Evolutionary conservation across 2,113 vertebrate species (phyloP).

Genomic region (Passer domesticus): DNA sequence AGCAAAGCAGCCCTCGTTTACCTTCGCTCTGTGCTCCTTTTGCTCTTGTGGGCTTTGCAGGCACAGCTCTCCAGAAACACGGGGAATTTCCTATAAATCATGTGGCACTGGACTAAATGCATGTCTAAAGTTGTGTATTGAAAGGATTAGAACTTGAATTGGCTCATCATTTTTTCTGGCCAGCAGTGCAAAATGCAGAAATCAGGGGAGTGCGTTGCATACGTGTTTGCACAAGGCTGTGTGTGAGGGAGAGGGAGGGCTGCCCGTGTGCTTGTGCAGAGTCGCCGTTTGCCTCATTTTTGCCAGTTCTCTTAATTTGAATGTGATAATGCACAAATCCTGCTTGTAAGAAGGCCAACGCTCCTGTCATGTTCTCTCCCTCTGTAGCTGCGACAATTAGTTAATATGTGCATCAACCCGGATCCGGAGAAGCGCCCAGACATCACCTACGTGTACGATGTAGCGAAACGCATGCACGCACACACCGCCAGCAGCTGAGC

Average conservation of each 20-base stretch:
- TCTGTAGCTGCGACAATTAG: conserved; percentile 90
- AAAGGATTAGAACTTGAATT: not conserved
- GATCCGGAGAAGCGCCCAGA: conserved; percentile 98
- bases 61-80: not conserved
- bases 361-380: not conserved
- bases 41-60: not conserved
- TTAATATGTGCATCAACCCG: conserved; percentile 98
- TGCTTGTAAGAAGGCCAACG: not conserved
- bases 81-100: not conserved
- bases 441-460: conserved; percentile 91
- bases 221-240: accelerated
- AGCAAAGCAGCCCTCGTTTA: not conserved
- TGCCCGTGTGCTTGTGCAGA: not conserved
- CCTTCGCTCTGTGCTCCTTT: not conserved
- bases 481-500: conserved; percentile 84
- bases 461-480: conserved; percentile 93
- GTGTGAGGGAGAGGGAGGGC: not conserved
- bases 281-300: not conserved
- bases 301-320: not conserved
- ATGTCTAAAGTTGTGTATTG: not conserved
- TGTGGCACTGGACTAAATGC: not conserved
- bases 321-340: not conserved
- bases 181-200: not conserved
- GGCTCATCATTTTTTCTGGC: not conserved
- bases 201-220: accelerated